Evolutionary conservation across 2,797 vertebrate genomes (phyloP).

Genomic region (Channallabes apus): DNA sequence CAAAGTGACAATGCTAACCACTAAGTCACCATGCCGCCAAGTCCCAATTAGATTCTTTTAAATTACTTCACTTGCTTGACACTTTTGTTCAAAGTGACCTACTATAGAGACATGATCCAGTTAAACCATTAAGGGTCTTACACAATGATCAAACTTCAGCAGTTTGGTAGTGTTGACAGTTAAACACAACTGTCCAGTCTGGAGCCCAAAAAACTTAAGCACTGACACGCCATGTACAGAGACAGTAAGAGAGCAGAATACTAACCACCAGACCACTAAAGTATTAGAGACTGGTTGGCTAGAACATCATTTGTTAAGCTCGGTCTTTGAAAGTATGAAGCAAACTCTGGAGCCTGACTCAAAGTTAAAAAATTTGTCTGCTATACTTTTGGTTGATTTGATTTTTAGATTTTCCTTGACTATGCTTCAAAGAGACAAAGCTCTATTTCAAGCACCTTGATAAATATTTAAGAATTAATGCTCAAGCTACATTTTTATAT

Average conservation of each 20-base stretch:
- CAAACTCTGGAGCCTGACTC: neutral
- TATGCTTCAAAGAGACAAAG: neutral
- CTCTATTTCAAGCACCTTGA: conserved; percentile 55
- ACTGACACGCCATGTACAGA: neutral
- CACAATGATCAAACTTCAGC: neutral
- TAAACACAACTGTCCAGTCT: neutral
- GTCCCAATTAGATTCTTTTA: neutral
- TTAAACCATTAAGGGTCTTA: neutral
- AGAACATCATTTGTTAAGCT: neutral
- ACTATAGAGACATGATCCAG: neutral
- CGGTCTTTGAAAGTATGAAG: neutral
- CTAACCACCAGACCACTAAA: conserved; percentile 2
- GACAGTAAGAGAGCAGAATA: neutral
- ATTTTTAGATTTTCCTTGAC: neutral
- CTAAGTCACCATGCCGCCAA: no score
- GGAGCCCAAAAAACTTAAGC: neutral
- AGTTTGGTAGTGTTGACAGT: neutral
- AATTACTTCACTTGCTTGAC: neutral
- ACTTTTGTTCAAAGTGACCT: neutral
- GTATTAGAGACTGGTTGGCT: neutral
- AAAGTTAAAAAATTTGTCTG: conserved; percentile 2
- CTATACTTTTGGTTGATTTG: neutral
- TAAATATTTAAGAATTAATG: conserved; percentile 74
- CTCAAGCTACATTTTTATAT: conserved; percentile 72
- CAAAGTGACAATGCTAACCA: no score